phyloP scores from a whole-genome alignment of 2,888 invertebrate species.

The Parelbella ahira region DNA sequence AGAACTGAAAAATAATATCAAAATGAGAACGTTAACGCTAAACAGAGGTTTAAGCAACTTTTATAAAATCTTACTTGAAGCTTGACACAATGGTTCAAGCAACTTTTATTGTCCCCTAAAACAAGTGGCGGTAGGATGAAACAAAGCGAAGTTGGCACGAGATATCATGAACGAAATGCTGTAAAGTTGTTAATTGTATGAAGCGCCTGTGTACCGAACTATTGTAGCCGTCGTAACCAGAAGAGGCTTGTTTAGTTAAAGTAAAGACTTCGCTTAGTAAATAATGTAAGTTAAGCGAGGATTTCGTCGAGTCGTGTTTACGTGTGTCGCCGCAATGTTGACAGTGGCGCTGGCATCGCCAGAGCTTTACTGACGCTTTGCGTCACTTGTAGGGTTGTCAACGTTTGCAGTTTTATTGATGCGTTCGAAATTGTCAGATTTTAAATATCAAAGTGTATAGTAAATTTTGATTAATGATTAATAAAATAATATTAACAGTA shows the following conservation, averaged over 20 bases:
- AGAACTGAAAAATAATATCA: too few species aligned
- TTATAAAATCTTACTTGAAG: too few species aligned
- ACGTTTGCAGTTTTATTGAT: too few species aligned
- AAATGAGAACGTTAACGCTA: too few species aligned
- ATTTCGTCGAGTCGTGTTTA: conserved; percentile 56
- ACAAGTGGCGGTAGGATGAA: conserved; percentile 7
- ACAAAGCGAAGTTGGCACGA: conserved; percentile 20
- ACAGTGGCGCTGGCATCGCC: conserved; percentile 37
- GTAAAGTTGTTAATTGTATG: conserved; percentile 27
- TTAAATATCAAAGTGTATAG: too few species aligned
- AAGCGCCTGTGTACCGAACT: conserved; percentile 30
- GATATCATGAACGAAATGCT: conserved; percentile 13
- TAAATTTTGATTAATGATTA: too few species aligned
- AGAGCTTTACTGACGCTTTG: conserved; percentile 17
- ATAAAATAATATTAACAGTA: too few species aligned
- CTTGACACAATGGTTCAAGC: too few species aligned
- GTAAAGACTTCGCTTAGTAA: conserved; percentile 49
- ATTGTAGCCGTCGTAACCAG: conserved; percentile 39
- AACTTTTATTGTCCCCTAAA: too few species aligned
- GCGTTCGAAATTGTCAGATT: too few species aligned
- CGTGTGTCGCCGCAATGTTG: conserved; percentile 46
- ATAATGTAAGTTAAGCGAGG: conserved; percentile 52
- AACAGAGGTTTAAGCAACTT: too few species aligned
- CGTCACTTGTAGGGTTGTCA: conserved; percentile 13
- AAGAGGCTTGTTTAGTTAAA: conserved; percentile 52